Evolutionary conservation across 1,140 invertebrate species (phyloP).

Genomic region (Drosophila hydei): DNA sequence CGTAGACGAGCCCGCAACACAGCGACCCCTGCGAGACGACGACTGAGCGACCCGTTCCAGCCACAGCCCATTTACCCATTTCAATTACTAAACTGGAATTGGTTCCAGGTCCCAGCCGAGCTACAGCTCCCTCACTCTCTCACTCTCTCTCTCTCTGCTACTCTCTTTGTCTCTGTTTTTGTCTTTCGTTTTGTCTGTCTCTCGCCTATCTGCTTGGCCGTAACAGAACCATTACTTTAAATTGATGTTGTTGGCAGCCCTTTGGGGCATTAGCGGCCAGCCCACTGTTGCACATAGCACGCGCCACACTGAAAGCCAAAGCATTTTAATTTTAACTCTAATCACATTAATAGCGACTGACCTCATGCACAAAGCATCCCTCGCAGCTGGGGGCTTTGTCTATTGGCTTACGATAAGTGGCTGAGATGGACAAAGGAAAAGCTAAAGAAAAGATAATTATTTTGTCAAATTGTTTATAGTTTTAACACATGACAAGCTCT

Average conservation of each 20-base stretch:
- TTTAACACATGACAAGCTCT: too few species aligned
- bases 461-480: too few species aligned
- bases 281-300: constrained; percentile 5
- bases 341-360: constrained; percentile 36
- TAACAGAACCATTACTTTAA: constrained; percentile 8
- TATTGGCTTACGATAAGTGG: too few species aligned
- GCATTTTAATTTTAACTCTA: constrained; percentile 35
- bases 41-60: not conserved
- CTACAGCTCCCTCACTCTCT: not conserved
- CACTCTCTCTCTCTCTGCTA: not conserved
- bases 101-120: not conserved
- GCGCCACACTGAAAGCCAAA: constrained; percentile 6
- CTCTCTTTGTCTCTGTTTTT: not conserved
- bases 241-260: not conserved
- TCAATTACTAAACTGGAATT: constrained; percentile 23
- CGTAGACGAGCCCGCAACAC: not conserved
- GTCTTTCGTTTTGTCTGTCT: not conserved
- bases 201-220: not conserved
- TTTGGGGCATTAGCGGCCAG: not conserved
- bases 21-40: too few species aligned
- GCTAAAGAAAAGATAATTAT: too few species aligned
- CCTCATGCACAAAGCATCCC: constrained; percentile 11
- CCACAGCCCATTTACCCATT: not conserved
- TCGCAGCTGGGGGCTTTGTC: too few species aligned
- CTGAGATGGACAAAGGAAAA: too few species aligned